Base-by-base conservation (phyloP, 2,888 invertebrate species). In the Ochropleura plecta region DNA sequence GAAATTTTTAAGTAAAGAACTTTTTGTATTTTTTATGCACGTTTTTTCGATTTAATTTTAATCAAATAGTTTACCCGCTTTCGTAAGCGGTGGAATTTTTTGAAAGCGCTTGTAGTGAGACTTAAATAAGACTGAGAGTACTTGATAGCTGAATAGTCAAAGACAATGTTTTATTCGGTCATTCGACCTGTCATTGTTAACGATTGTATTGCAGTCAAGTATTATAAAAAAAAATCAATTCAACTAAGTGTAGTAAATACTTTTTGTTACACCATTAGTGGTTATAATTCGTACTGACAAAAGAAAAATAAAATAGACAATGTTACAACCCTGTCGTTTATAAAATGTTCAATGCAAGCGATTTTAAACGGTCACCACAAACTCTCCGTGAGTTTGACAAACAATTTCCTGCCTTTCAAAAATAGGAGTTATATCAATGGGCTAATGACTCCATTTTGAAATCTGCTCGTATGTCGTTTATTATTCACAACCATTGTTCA, bases 41-140 rank as follows among this genome's bases (percentile, higher is more conserved):
- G 30, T 18, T 57, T 60, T 12, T 70, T 81, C 64, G 68, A 73
- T 82, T 82, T 71, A 70, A 73, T 67, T 81, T 70, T 51, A 70
- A 68, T 67, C 44, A 53, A 77, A 62, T 40, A 59, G 42, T n/a
- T 64, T 40, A 20, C 9, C 60, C 18, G 68, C 16, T 49, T 30
- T 57, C 42, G 12, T 12, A 57, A 62, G 42, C 65, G 76, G 57
- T 30, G 18, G n/a, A 40, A 62, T 63, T 62, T 67, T 63, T 70
- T 59, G 63, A 77, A 67, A 67, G 62, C 59, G n/a, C 48, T 69
- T 16, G 44, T 69, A 69, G 42, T 49, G 49, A 60, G 42, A 44
- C 40, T 59, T 49, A 46, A 72, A 70, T 55, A 59, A 30, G 63
- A 59, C 3, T 5, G 49, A 68, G 20, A 60, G 60, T 70, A 40